Conservation (phyloP, 2,888 invertebrate genomes). For the Epinotia ramella region DNA sequence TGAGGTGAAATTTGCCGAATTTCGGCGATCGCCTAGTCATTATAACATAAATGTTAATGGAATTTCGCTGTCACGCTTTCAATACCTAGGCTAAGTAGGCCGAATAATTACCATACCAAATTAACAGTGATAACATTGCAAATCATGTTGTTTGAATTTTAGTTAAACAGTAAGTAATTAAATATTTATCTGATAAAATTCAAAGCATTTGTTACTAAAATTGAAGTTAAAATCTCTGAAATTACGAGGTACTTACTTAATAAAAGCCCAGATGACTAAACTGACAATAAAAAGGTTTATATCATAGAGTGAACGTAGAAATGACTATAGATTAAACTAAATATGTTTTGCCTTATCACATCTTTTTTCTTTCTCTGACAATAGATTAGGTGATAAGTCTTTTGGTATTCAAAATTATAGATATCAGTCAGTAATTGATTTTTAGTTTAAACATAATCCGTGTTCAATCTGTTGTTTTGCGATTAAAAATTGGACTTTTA, state of each 20-base stretch:
- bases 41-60: conserved; percentile 43
- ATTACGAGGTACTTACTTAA: background rate
- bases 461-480: no score
- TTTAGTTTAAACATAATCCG: no score
- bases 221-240: background rate
- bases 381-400: no score
- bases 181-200: conserved; percentile 6
- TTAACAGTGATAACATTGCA: conserved; percentile 35
- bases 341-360: background rate
- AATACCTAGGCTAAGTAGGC: conserved; percentile 41
- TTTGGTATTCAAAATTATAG: no score
- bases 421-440: no score
- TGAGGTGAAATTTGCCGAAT: conserved; percentile 34
- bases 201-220: conserved; percentile 6
- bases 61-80: conserved; percentile 45
- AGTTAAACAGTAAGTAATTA: conserved; percentile 10
- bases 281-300: background rate
- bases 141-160: conserved; percentile 27
- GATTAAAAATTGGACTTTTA: no score
- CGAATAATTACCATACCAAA: conserved; percentile 37
- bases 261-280: background rate
- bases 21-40: conserved; percentile 38
- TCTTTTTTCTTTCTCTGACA: no score
- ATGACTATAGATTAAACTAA: background rate
- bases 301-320: no score